These are phyloP conservation scores for Macrosiphum euphorbiae DNA, from an alignment of 2,888 invertebrate genomes.

Conservation along the genomic window DNA sequence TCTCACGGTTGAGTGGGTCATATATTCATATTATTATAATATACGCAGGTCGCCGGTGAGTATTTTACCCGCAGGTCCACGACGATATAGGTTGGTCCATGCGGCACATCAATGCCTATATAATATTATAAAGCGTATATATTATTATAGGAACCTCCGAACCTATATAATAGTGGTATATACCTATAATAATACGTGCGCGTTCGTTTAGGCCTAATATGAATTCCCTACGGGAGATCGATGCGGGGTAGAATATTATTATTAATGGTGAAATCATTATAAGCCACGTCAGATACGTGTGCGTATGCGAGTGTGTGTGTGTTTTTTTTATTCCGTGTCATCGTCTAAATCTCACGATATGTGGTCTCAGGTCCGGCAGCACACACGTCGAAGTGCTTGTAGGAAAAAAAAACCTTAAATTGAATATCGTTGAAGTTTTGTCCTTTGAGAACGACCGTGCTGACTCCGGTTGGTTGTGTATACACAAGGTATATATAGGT, in stretches of 20 bases:
- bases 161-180: not conserved
- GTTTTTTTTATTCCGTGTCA: constrained; percentile 1
- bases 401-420: not conserved
- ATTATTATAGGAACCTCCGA: not conserved
- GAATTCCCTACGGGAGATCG: constrained; percentile 44
- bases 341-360: constrained; percentile 5
- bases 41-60: not conserved
- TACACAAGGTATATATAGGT: not conserved
- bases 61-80: not conserved
- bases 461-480: not conserved
- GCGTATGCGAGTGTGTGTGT: not conserved
- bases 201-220: constrained; percentile 23
- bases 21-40: not conserved
- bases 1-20: not conserved
- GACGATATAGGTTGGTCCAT: not conserved
- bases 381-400: not conserved
- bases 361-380: constrained; percentile 20
- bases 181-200: not conserved
- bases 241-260: constrained; percentile 11
- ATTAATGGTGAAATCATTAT: constrained; percentile 52
- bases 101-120: not conserved
- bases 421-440: not conserved
- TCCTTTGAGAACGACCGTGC: not conserved
- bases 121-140: not conserved
- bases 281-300: not conserved